Conservation (phyloP, 2,113 vertebrate genomes). For the Gobiocypris rarus region DNA sequence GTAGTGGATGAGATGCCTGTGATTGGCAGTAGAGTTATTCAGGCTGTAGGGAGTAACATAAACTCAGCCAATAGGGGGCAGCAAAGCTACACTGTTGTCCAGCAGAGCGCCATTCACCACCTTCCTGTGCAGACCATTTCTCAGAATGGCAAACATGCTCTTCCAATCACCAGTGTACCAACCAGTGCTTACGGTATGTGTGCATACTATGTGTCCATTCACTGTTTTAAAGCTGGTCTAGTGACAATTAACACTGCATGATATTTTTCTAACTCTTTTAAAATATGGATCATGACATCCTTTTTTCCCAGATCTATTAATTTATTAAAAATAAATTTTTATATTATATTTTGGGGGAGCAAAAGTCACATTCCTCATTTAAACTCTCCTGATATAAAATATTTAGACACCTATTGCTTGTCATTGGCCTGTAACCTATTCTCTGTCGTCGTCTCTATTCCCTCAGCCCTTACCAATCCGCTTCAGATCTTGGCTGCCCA, state of each 20-base stretch:
- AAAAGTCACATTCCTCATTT: no score
- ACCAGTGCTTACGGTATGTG: slow-evolving; percentile 82
- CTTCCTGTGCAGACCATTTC: slow-evolving; percentile 87
- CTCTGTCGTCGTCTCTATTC: background rate
- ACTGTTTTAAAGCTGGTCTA: background rate
- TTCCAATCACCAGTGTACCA: slow-evolving; percentile 80
- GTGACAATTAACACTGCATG: no score
- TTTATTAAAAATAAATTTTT: no score
- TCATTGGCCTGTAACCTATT: background rate
- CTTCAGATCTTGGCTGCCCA: slow-evolving; percentile 95
- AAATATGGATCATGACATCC: no score
- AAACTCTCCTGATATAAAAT: no score
- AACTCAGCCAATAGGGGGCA: slow-evolving; percentile 77
- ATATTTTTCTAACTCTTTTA: no score
- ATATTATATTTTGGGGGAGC: no score
- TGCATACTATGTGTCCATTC: background rate
- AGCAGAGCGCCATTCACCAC: slow-evolving; percentile 85
- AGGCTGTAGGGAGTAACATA: slow-evolving; percentile 85
- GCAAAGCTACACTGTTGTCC: slow-evolving; percentile 84
- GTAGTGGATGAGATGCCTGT: slow-evolving; percentile 81
- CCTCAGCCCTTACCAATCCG: slow-evolving; percentile 86
- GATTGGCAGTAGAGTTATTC: slow-evolving; percentile 85
- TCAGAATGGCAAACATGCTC: slow-evolving; percentile 91
- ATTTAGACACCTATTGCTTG: background rate
- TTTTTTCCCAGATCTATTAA: no score